Evolutionary conservation across 2,888 invertebrate genomes (phyloP).

Genomic region (Minunthozetes semirufus): DNA sequence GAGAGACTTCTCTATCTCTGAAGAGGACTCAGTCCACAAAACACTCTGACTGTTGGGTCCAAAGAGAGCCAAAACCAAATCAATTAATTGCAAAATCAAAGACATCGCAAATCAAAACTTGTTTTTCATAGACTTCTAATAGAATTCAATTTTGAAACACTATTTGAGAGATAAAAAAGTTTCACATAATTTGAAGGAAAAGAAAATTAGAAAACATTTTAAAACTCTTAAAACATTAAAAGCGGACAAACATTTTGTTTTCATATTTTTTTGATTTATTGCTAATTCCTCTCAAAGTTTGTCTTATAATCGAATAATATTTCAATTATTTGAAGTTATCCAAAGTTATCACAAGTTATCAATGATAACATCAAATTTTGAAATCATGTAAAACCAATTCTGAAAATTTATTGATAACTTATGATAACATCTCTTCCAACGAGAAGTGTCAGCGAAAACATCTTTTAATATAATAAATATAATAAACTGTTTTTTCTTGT

Average conservation of each 20-base stretch:
- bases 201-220: background rate
- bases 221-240: background rate
- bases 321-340: constrained; percentile 4
- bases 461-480: background rate
- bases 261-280: background rate
- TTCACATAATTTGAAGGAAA: no score
- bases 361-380: background rate
- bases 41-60: background rate
- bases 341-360: no score
- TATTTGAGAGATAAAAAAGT: no score
- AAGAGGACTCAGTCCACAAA: background rate
- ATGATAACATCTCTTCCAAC: no score
- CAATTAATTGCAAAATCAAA: constrained; percentile 3
- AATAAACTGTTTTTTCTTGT: no score
- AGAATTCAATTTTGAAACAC: no score
- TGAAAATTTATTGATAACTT: background rate
- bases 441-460: no score
- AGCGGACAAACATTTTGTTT: background rate
- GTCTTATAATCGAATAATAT: background rate
- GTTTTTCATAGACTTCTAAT: no score
- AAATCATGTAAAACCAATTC: background rate
- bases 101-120: background rate
- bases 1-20: background rate
- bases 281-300: background rate
- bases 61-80: background rate